Percentiles rank a stretch among this genome's conserved stretches.
phyloP scores from a whole-genome alignment of 2,797 vertebrate genomes.

The Darevskia nairensis region DNA sequence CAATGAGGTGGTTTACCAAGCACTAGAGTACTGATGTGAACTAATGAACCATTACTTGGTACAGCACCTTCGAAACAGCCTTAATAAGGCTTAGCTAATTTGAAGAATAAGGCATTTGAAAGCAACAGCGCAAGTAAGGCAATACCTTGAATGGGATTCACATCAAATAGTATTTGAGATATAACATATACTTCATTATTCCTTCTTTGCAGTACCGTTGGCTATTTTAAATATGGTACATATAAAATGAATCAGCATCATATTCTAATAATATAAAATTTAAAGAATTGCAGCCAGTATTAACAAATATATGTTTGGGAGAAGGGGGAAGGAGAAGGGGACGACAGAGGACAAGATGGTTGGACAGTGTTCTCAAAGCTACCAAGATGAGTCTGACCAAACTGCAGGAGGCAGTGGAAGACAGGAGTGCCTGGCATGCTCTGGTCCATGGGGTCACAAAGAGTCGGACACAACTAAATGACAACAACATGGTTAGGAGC shows the following conservation, averaged over 20 bases:
- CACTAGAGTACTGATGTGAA: conserved; percentile 3
- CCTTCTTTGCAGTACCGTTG: not conserved
- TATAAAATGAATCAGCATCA: not conserved
- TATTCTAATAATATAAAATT: not conserved
- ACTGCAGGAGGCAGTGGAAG: too few species aligned
- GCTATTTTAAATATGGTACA: conserved; percentile 2
- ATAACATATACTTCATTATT: conserved; percentile 3
- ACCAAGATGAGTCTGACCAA: too few species aligned
- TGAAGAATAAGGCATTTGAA: conserved; percentile 3
- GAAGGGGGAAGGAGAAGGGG: too few species aligned
- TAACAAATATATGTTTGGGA: not conserved
- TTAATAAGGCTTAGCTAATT: conserved; percentile 31
- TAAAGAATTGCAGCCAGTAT: not conserved
- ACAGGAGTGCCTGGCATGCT: too few species aligned
- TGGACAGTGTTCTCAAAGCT: too few species aligned
- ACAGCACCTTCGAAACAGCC: not conserved
- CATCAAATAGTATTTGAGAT: not conserved
- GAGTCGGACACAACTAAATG: too few species aligned
- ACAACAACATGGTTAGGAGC: too few species aligned
- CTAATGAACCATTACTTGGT: not conserved
- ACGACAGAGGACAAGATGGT: too few species aligned
- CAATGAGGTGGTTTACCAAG: conserved; percentile 4
- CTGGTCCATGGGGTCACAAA: too few species aligned
- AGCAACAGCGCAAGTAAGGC: not conserved
- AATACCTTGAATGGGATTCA: not conserved